Conservation (phyloP, 2,113 vertebrate genomes). For the Lates calcarifer region DNA sequence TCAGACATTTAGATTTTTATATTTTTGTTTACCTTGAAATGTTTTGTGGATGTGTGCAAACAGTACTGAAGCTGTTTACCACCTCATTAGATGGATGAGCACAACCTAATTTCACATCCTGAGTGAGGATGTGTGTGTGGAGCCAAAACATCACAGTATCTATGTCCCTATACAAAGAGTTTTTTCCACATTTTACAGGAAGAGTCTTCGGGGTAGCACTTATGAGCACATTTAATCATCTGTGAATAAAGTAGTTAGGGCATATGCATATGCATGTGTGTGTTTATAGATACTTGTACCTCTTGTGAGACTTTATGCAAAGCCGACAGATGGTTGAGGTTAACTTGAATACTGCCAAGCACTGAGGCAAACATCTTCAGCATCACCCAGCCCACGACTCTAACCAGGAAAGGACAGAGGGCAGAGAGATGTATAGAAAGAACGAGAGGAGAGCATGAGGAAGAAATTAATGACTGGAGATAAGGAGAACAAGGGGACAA, state of each 20-base stretch:
- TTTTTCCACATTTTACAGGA: slow-evolving; percentile 6
- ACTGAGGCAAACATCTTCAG: slow-evolving; percentile 78
- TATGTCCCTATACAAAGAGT: background rate
- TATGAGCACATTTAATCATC: slow-evolving; percentile 7
- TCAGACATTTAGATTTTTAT: background rate
- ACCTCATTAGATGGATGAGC: slow-evolving; percentile 34
- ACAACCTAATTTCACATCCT: slow-evolving; percentile 14
- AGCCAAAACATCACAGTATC: slow-evolving; percentile 24
- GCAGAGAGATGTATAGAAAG: slow-evolving; percentile 23
- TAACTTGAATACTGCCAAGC: slow-evolving; percentile 81
- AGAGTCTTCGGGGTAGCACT: background rate
- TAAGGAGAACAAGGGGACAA: slow-evolving; percentile 17
- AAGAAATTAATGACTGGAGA: slow-evolving; percentile 28
- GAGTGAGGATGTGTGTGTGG: background rate
- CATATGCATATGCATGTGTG: slow-evolving; percentile 8
- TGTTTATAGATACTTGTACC: slow-evolving; percentile 64
- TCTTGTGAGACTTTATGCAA: slow-evolving; percentile 76
- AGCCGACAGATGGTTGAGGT: slow-evolving; percentile 80
- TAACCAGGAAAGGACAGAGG: slow-evolving; percentile 47
- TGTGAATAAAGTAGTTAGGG: slow-evolving; percentile 2
- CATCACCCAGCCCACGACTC: slow-evolving; percentile 80
- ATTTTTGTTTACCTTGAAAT: slow-evolving; percentile 12
- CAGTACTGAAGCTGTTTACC: background rate
- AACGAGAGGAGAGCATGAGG: slow-evolving; percentile 1
- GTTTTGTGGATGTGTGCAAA: slow-evolving; percentile 12